Percentiles rank a stretch among this genome's conserved stretches.
phyloP scores from a whole-genome alignment of 53 echinoderm and acorn worm genomes.

The Patiria pectinifera region DNA sequence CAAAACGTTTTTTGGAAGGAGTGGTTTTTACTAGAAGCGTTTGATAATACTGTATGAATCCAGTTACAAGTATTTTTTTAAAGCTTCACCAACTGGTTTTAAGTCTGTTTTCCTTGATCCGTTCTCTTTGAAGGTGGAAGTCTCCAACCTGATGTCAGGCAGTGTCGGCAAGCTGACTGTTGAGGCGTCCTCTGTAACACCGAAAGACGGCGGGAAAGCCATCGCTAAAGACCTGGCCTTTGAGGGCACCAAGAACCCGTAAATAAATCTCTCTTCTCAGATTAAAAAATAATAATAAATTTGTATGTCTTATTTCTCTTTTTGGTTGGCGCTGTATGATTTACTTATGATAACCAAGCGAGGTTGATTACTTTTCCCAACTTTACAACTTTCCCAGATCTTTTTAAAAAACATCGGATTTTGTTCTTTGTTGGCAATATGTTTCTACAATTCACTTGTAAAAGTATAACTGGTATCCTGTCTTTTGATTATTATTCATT shows the following conservation, averaged over 20 bases:
- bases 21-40: too few species aligned
- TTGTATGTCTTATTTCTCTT: too few species aligned
- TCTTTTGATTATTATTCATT: neutral
- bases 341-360: too few species aligned
- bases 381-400: too few species aligned
- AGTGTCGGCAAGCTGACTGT: conserved; percentile 84
- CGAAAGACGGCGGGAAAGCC: conserved; percentile 69
- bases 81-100: neutral
- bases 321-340: too few species aligned
- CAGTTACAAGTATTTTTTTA: neutral
- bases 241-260: conserved; percentile 46
- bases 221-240: conserved; percentile 66
- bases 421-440: too few species aligned
- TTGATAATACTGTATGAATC: neutral
- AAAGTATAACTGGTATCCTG: neutral
- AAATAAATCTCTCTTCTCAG: conserved; percentile 16
- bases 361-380: too few species aligned
- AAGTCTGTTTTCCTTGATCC: neutral
- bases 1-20: too few species aligned
- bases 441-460: too few species aligned
- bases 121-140: conserved; percentile 66
- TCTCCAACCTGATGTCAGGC: conserved; percentile 85
- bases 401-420: too few species aligned
- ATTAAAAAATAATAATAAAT: too few species aligned
- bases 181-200: conserved; percentile 69